Percentiles rank a stretch among this genome's conserved stretches.
Evolutionary conservation across 2,113 vertebrate species (phyloP).

Genomic region (Tychaedon coryphoeus): DNA sequence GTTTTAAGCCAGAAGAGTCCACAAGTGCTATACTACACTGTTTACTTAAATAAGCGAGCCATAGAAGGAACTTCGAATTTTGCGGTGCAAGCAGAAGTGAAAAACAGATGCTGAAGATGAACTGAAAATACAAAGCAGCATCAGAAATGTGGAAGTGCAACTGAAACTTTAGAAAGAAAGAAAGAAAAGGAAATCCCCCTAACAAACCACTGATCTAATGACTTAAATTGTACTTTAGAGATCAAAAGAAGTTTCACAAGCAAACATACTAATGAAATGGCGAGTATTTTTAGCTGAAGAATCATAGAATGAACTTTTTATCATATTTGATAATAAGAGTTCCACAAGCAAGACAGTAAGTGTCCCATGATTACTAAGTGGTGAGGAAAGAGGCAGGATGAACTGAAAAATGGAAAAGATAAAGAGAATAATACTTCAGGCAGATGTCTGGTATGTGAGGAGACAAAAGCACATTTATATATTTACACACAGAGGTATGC

Average conservation of each 20-base stretch:
- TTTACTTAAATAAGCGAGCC: neutral
- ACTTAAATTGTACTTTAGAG: neutral
- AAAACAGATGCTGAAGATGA: neutral
- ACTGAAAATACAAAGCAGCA: neutral
- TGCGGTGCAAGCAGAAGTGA: neutral
- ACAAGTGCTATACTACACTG: neutral
- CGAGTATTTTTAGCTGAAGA: neutral
- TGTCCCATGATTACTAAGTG: neutral
- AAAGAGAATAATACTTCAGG: neutral
- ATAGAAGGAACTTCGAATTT: neutral
- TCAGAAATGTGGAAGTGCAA: neutral
- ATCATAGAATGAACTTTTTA: neutral
- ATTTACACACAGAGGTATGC: neutral
- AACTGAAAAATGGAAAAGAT: neutral
- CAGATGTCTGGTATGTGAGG: neutral
- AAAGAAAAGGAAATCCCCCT: neutral
- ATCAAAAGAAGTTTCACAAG: neutral
- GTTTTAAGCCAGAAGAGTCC: neutral
- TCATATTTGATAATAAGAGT: neutral
- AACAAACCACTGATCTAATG: neutral
- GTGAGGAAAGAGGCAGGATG: neutral
- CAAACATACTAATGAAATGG: neutral
- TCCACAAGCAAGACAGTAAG: neutral
- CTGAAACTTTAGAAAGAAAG: neutral
- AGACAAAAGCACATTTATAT: neutral